These are phyloP conservation scores for Echiichthys vipera DNA, from an alignment of 2,797 vertebrate genomes.

Conservation along the genomic window DNA sequence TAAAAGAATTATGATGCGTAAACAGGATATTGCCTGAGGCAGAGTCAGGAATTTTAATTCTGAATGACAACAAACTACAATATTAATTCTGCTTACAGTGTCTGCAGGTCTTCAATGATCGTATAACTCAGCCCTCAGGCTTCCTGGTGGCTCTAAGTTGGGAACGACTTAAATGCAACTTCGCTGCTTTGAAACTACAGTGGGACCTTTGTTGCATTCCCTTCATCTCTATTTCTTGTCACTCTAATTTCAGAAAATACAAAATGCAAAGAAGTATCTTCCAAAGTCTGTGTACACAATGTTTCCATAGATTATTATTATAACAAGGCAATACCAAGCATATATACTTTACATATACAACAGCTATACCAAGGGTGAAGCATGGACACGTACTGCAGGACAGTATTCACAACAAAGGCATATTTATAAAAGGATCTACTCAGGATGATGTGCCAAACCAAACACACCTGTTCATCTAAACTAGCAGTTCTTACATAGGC, in stretches of 20 bases:
- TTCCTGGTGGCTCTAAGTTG: neutral
- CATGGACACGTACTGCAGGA: neutral
- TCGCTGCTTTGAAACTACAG: neutral
- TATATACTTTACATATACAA: too few species aligned
- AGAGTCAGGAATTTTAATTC: neutral
- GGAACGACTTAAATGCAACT: neutral
- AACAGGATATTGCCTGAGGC: constrained; percentile 7
- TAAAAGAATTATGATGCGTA: neutral
- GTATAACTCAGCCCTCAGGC: too few species aligned
- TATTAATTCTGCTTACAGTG: neutral
- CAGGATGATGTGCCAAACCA: constrained; percentile 16
- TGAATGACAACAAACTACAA: neutral
- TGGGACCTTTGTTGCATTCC: neutral
- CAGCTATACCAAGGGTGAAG: neutral
- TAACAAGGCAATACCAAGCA: too few species aligned
- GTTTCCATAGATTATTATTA: neutral
- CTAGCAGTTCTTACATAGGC: constrained; percentile 22
- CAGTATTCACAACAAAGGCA: neutral
- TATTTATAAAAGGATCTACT: constrained; percentile 17
- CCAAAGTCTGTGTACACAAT: neutral
- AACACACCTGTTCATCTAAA: constrained; percentile 36
- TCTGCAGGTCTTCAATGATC: neutral
- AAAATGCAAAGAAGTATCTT: neutral
- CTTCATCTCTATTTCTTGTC: neutral
- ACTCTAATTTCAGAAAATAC: neutral